A percentile compares a stretch with the other conserved stretches of the same genome.
Conservation (phyloP, 1,140 invertebrate species). For the Phymastichus coffea region DNA sequence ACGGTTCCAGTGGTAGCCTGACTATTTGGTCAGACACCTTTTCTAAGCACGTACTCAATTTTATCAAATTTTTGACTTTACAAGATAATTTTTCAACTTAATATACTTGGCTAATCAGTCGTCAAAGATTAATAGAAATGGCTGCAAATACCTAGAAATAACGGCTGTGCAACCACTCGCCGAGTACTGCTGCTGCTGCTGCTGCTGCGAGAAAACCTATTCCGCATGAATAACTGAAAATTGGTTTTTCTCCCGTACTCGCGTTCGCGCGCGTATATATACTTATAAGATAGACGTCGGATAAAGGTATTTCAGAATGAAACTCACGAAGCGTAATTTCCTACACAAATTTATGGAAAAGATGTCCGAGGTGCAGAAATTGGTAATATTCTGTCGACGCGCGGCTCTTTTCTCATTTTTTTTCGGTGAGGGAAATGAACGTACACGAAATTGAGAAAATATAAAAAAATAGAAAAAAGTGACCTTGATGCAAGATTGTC, state of each 20-base stretch:
- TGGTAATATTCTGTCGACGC: constrained; percentile 32
- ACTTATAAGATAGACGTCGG: constrained; percentile 17
- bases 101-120: too few species aligned
- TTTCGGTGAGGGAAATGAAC: too few species aligned
- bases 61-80: too few species aligned
- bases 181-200: background rate
- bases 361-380: constrained; percentile 9
- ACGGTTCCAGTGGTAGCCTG: too few species aligned
- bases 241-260: constrained; percentile 22
- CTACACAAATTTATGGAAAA: constrained; percentile 30
- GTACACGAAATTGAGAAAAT: too few species aligned
- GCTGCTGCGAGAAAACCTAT: constrained; percentile 8
- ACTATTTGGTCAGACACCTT: too few species aligned
- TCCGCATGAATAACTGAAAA: constrained; percentile 28
- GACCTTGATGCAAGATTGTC: too few species aligned
- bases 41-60: too few species aligned
- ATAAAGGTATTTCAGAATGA: constrained; percentile 31
- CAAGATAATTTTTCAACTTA: too few species aligned
- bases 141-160: too few species aligned
- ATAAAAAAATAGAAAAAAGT: too few species aligned
- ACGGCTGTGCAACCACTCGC: background rate
- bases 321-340: constrained; percentile 31
- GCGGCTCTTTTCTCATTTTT: constrained; percentile 9
- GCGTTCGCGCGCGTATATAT: background rate
- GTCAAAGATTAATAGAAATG: too few species aligned